Evolutionary conservation across 2,888 invertebrate genomes (phyloP).

Genomic region (Dicranocentrus wangi): DNA sequence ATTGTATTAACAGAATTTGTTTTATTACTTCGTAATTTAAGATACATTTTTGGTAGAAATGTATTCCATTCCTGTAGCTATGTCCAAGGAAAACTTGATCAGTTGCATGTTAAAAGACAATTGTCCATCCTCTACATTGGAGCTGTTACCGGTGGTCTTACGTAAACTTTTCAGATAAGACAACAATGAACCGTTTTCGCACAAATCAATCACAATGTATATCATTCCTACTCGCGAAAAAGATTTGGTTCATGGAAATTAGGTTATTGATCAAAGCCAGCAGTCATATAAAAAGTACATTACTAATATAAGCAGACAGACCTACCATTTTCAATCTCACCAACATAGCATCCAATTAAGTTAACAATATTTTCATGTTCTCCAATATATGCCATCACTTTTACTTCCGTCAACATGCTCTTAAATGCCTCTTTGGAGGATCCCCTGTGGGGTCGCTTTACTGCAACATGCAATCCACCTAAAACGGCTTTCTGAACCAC

Average conservation of each 20-base stretch:
- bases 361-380: conserved; percentile 20
- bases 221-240: conserved; percentile 1
- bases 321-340: neutral
- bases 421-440: neutral
- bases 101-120: too few relatives aligned
- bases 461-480: neutral
- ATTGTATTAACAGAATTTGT: neutral
- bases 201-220: conserved; percentile 5
- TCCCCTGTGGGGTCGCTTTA: neutral
- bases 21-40: neutral
- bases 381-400: conserved; percentile 22
- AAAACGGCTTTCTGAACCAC: too few relatives aligned
- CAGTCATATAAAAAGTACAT: too few relatives aligned
- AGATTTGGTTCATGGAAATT: neutral
- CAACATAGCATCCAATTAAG: conserved; percentile 1
- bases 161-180: neutral
- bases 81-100: neutral
- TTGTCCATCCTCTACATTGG: too few relatives aligned
- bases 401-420: conserved; percentile 17
- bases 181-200: neutral
- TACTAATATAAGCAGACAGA: neutral
- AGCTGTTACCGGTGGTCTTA: neutral
- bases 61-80: neutral
- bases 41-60: neutral
- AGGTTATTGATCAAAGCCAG: too few relatives aligned